Conservation (phyloP, 2,888 invertebrate genomes). For the Bembecia ichneumoniformis region DNA sequence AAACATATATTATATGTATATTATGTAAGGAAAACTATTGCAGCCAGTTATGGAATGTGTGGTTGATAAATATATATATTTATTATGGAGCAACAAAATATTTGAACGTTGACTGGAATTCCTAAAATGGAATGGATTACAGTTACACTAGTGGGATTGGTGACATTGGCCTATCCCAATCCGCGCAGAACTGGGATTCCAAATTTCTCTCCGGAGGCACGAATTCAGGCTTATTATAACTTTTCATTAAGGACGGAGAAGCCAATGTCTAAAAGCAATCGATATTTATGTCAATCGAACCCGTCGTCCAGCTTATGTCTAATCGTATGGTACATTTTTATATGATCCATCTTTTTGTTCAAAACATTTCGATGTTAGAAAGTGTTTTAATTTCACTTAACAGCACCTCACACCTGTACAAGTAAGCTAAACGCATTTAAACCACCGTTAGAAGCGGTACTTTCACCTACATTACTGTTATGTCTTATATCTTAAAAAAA, state of each 20-base stretch:
- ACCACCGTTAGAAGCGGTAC: too few relatives aligned
- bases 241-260: conserved; percentile 59
- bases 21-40: conserved; percentile 39
- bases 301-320: too few relatives aligned
- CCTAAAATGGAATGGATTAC: conserved; percentile 37
- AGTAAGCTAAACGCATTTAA: too few relatives aligned
- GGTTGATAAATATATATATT: conserved; percentile 10
- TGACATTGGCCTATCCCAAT: conserved; percentile 2
- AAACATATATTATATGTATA: neutral
- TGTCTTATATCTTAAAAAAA: too few relatives aligned
- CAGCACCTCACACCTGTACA: too few relatives aligned
- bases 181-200: conserved; percentile 40
- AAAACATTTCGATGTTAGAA: too few relatives aligned
- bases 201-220: conserved; percentile 50
- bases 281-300: too few relatives aligned
- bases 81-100: conserved; percentile 15
- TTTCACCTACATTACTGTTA: too few relatives aligned
- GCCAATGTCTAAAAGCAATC: conserved; percentile 28
- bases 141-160: conserved; percentile 25
- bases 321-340: too few relatives aligned
- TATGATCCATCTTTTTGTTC: too few relatives aligned
- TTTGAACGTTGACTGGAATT: too few relatives aligned
- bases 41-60: conserved; percentile 54
- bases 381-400: too few relatives aligned
- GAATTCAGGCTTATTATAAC: conserved; percentile 48